A percentile compares a stretch with the other conserved stretches of the same genome.
Conservation (phyloP, 2,113 vertebrate species). For the Trogon surrucura region DNA sequence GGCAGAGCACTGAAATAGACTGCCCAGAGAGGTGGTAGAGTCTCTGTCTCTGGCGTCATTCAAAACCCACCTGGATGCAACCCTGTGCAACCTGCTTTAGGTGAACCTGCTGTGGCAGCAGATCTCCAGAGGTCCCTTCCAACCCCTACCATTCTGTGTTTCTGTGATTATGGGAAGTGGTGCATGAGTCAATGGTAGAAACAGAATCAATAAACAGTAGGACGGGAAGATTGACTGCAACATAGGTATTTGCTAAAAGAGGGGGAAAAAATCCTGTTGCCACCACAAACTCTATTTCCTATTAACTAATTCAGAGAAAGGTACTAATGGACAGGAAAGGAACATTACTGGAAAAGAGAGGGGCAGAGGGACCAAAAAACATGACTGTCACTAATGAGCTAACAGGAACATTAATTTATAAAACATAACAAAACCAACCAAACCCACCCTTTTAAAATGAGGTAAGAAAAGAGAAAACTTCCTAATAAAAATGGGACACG, state of each 20-base stretch:
- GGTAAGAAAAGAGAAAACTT: neutral
- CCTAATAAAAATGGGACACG: neutral
- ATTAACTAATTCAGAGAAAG: neutral
- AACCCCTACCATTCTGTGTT: no score
- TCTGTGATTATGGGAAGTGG: neutral
- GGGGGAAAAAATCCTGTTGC: neutral
- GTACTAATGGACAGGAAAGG: neutral
- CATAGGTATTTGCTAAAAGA: neutral
- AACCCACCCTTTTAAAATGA: neutral
- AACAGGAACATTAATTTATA: neutral
- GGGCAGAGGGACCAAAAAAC: neutral
- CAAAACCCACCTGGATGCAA: no score
- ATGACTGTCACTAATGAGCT: neutral
- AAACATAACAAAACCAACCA: neutral
- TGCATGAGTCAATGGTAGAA: neutral
- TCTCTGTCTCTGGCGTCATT: no score
- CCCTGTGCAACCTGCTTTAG: no score
- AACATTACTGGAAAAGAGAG: neutral
- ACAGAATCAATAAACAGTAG: neutral
- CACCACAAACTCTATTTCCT: neutral
- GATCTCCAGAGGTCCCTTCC: no score
- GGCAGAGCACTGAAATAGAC: no score
- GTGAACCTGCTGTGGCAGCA: no score
- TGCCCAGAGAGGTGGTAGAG: no score
- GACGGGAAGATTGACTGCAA: neutral